A percentile compares a stretch with the other conserved stretches of the same genome.
Conservation (phyloP, 2,888 invertebrate species). For the Apamea epomidion region DNA sequence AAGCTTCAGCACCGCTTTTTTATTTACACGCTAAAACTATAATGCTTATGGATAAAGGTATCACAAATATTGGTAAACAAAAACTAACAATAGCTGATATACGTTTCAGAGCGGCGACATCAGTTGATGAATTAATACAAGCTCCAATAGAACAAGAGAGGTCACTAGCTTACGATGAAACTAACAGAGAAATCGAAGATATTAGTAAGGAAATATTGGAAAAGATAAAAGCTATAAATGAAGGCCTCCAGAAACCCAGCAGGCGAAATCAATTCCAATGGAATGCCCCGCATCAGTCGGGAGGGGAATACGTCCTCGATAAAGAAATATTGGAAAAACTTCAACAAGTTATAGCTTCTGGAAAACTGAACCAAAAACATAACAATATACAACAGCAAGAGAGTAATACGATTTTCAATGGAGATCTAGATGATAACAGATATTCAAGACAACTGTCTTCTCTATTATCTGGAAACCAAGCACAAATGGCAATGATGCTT, state of each 20-base stretch:
- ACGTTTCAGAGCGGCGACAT: constrained; percentile 74
- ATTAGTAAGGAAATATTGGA: constrained; percentile 86
- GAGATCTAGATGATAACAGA: constrained; percentile 61
- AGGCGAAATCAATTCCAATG: constrained; percentile 76
- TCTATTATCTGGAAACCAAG: constrained; percentile 61
- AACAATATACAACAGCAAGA: constrained; percentile 70
- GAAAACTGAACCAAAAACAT: constrained; percentile 74
- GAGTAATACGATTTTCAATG: constrained; percentile 63
- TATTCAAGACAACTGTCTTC: constrained; percentile 70
- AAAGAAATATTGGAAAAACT: constrained; percentile 82
- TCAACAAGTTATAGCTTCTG: constrained; percentile 82
- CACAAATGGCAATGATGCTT: constrained; percentile 62
- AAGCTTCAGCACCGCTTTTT: constrained; percentile 75
- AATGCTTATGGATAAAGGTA: constrained; percentile 69
- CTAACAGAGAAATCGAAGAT: constrained; percentile 68
- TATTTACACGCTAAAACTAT: constrained; percentile 68
- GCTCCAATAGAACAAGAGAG: constrained; percentile 67
- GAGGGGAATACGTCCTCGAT: constrained; percentile 77
- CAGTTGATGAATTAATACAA: constrained; percentile 58
- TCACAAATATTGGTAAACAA: constrained; percentile 29
- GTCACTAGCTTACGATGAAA: constrained; percentile 74
- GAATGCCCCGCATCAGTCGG: constrained; percentile 75
- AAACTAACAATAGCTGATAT: constrained; percentile 59
- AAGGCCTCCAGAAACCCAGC: constrained; percentile 81
- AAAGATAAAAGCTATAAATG: constrained; percentile 90